phyloP scores from a whole-genome alignment of 2,797 vertebrate genomes.

The Channallabes apus region DNA sequence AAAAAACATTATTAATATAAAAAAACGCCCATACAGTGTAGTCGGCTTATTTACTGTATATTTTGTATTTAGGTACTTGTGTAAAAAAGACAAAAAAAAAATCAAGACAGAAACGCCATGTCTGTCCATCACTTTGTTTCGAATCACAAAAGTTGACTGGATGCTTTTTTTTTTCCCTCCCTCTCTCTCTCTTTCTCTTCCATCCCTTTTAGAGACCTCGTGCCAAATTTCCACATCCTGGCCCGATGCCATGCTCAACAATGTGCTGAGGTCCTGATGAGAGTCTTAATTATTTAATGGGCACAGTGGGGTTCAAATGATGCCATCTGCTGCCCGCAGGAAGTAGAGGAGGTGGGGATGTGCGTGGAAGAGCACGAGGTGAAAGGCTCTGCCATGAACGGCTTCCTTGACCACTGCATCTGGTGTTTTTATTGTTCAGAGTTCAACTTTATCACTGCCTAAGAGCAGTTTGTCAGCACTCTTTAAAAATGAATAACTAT shows the following conservation, averaged over 20 bases:
- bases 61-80: conserved; percentile 63
- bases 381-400: conserved; percentile 38
- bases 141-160: conserved; percentile 51
- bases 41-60: conserved; percentile 53
- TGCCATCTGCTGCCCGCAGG: conserved; percentile 72
- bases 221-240: conserved; percentile 65
- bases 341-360: conserved; percentile 58
- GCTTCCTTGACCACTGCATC: conserved; percentile 52
- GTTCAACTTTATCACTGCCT: conserved; percentile 41
- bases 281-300: conserved; percentile 81
- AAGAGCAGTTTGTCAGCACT: conserved; percentile 49
- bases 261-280: conserved; percentile 74
- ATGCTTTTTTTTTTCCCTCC: conserved; percentile 1
- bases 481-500: conserved; percentile 55
- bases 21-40: background rate
- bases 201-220: conserved; percentile 40
- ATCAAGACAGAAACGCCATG: conserved; percentile 61
- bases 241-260: conserved; percentile 67
- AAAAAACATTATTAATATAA: too few relatives aligned
- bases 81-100: conserved; percentile 58
- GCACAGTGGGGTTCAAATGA: conserved; percentile 70
- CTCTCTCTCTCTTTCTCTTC: conserved; percentile 29
- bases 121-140: conserved; percentile 48
- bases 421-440: conserved; percentile 49
- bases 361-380: conserved; percentile 36